Base-by-base conservation (phyloP, 2,888 invertebrate genomes). In the Villa cingulata region DNA sequence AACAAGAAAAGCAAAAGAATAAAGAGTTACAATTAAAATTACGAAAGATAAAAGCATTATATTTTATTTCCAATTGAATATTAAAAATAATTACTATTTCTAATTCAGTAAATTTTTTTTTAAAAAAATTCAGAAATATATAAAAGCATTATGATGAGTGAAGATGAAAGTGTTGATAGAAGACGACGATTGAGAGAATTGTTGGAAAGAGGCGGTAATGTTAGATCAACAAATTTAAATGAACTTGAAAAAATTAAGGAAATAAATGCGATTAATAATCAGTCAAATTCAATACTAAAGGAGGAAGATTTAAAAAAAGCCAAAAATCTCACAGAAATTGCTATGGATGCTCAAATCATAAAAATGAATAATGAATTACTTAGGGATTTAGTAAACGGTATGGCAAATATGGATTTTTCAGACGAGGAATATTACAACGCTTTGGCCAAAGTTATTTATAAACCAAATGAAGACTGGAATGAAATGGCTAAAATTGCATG, bases 291-390 rank as follows among this genome's bases (percentile, higher is more conserved):
- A 3, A 58, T 63, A 3, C 59, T 57, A 14, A 56, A 52, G 10
- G 57, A 63, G 48, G 57, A 58, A 4, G 60, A 58, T 14, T 52
- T 59, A 12, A 57, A 59, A 5, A 59, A 63, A 17, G 56, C 61
- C 2, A 64, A 66, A 29, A 66, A 70, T 52, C 56, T 66, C 10
- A 59, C 62, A 3, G 67, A 68, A 52, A 59, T 66, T 9, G 62
- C 67, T 3, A 58, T 62, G 50, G 68, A 72, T 56, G 66, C 71
- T 2, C 62, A 70, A 48, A 61, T 68, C 0, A 55, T 66, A 1
- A 60, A 64, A 41, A 62, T 66, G 48, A 63, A 61, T 44, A 61
- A 64, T 52, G 65, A 67, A 45, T 55, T 66, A 1, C 56, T 66
- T 5, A 60, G 60, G 1, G 62, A 61, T 27, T 57, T 65, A 2